Conservation (phyloP, 2,113 vertebrate species). For the Sinosuthora webbiana region DNA sequence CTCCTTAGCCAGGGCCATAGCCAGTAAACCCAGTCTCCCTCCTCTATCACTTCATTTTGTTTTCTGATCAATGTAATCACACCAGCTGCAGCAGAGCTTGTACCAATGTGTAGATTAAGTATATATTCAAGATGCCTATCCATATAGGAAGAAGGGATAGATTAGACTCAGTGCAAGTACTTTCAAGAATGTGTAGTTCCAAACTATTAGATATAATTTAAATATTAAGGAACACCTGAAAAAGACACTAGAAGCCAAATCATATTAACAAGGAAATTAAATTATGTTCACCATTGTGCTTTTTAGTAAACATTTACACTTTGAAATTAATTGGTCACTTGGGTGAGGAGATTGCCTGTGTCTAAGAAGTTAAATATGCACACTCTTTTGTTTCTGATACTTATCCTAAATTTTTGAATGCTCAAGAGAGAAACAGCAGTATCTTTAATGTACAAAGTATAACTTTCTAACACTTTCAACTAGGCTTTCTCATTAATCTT, state of each 20-base stretch:
- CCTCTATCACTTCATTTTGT: not conserved
- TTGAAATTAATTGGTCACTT: not conserved
- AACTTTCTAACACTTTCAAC: slow-evolving; percentile 33
- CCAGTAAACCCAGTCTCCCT: not conserved
- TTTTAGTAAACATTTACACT: not conserved
- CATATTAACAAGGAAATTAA: not conserved
- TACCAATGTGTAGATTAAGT: not conserved
- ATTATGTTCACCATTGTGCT: not conserved
- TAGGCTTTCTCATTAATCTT: slow-evolving; percentile 17
- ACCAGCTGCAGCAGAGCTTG: not conserved
- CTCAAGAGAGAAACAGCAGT: not conserved
- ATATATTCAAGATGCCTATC: not conserved
- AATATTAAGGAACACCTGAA: not conserved
- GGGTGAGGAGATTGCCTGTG: not conserved
- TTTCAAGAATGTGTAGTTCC: not conserved
- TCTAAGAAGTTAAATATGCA: not conserved
- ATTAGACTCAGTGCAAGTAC: not conserved
- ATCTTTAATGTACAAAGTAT: not conserved
- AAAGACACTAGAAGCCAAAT: not conserved
- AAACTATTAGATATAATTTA: not conserved
- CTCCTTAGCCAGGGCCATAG: not conserved
- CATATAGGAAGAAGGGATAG: not conserved
- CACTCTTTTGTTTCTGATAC: not conserved
- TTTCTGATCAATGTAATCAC: not conserved
- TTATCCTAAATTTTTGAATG: not conserved